Base-by-base conservation (phyloP, 2,888 invertebrate species). In the Rotaria macrura region DNA sequence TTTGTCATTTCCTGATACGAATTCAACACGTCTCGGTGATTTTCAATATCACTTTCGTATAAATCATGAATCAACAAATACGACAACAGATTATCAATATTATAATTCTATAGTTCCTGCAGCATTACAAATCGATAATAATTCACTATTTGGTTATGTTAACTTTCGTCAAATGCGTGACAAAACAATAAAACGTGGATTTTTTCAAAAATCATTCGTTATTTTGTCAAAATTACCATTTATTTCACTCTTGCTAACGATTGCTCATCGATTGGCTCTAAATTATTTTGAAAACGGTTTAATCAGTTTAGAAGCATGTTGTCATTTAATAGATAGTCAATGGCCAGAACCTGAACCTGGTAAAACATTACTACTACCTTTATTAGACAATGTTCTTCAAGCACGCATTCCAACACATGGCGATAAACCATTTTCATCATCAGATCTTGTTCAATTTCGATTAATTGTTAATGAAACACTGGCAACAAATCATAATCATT, bases 1-100 rank as follows among this genome's bases (percentile, higher is more conserved):
- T 91, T 93, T 98, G 90, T 96, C 98, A 74, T 99, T 99, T 91
- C 99, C 99, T 4, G 99, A 99, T 91, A 98, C 98, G 0, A 99
- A 99, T 92, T 97, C 97, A 87, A 91, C 91, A 85, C 96, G 97
- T 90, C 97, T 97, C 95, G 97, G 97, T 84, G 97, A 99, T 91
- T 97, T 97, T 84, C 95, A 95, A 91, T 99, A 97, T 91, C 96
- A 97, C 90, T 95, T 99, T 89, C 93, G 97, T 87, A 93, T 98
- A 88, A 94, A 96, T 86, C 93, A 93, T 88, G 87, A 85, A 65
- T 79, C 79, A 79, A 43, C n/a, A 43, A 43, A 40, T 43, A n/a
- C 12, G n/a, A 25, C n/a, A 25, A n/a, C n/a, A 79, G 43, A 40
- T 25, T 84, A 84, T 83, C 72, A 85, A 83, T 43, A 57, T 52